Evolutionary conservation across 2,888 invertebrate species (phyloP).

Genomic region (Venusia cambrica): DNA sequence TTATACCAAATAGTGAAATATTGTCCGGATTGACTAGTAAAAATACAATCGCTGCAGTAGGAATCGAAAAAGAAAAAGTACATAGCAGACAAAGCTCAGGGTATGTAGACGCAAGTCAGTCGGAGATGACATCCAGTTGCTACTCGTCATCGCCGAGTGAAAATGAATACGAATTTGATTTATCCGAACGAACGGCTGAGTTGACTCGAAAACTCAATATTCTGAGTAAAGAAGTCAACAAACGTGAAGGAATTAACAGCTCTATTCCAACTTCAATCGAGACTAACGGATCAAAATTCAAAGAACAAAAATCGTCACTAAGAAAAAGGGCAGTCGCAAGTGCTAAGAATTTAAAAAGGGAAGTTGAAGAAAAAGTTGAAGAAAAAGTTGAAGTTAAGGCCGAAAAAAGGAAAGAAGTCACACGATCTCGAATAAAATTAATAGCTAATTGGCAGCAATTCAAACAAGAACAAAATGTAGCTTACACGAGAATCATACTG

Average conservation of each 20-base stretch:
- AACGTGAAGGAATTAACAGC: constrained; percentile 45
- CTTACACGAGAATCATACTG: constrained; percentile 76
- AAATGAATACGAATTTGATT: constrained; percentile 75
- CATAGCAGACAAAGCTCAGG: constrained; percentile 67
- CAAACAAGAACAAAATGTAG: constrained; percentile 77
- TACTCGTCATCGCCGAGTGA: constrained; percentile 76
- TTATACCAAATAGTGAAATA: constrained; percentile 74
- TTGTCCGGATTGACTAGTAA: constrained; percentile 72
- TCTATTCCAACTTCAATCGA: constrained; percentile 50
- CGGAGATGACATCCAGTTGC: constrained; percentile 76
- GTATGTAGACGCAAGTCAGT: constrained; percentile 75
- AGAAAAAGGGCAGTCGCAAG: constrained; percentile 54
- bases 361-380: constrained; percentile 44
- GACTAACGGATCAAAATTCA: constrained; percentile 28
- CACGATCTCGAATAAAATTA: constrained; percentile 65
- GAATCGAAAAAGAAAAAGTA: constrained; percentile 43
- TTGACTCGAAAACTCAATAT: constrained; percentile 66
- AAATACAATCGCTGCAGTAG: constrained; percentile 48
- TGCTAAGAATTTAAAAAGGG: no score
- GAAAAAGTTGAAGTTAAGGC: constrained; percentile 42
- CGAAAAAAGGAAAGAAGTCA: constrained; percentile 43
- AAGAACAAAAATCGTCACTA: constrained; percentile 45
- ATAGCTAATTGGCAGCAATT: constrained; percentile 80
- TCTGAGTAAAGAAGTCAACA: constrained; percentile 62
- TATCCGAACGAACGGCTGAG: constrained; percentile 69